Conservation (phyloP, 2,888 invertebrate species). For the Meta bourneti region DNA sequence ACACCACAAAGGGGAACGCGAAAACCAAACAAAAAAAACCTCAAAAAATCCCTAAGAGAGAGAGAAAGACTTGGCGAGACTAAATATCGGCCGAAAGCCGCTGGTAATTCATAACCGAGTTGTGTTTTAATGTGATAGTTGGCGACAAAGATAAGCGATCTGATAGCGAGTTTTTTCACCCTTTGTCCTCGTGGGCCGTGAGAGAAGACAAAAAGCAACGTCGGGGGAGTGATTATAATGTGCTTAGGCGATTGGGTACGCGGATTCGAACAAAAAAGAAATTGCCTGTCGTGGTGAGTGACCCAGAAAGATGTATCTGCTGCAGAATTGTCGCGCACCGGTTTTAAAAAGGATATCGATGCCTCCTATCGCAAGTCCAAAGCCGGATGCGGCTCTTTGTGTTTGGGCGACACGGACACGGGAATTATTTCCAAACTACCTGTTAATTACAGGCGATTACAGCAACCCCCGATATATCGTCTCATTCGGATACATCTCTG, state of each 20-base stretch:
- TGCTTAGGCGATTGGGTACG: slow-evolving; percentile 37
- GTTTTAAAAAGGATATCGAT: slow-evolving; percentile 54
- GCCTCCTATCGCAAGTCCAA: slow-evolving; percentile 27
- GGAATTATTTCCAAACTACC: no score
- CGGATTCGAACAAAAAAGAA: not conserved
- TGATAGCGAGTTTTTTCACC: slow-evolving; percentile 3
- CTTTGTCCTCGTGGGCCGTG: slow-evolving; percentile 31
- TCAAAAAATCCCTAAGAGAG: not conserved
- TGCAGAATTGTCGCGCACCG: slow-evolving; percentile 1
- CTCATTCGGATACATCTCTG: no score
- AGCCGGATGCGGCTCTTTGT: slow-evolving; percentile 43
- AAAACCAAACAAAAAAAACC: slow-evolving; percentile 8
- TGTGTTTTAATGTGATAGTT: slow-evolving; percentile 32
- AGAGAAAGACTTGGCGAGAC: slow-evolving; percentile 50
- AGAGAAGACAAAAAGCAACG: slow-evolving; percentile 49
- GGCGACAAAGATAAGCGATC: no score
- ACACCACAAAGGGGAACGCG: not conserved
- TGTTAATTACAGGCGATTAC: no score
- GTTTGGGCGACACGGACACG: not conserved
- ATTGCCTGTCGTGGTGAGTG: slow-evolving; percentile 27
- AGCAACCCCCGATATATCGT: no score
- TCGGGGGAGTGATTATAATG: slow-evolving; percentile 42
- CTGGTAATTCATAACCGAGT: slow-evolving; percentile 8
- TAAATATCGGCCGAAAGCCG: slow-evolving; percentile 33
- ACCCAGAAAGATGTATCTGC: slow-evolving; percentile 53